Evolutionary conservation across 2,113 vertebrate genomes (phyloP).

Genomic region (Ciconia maguari): DNA sequence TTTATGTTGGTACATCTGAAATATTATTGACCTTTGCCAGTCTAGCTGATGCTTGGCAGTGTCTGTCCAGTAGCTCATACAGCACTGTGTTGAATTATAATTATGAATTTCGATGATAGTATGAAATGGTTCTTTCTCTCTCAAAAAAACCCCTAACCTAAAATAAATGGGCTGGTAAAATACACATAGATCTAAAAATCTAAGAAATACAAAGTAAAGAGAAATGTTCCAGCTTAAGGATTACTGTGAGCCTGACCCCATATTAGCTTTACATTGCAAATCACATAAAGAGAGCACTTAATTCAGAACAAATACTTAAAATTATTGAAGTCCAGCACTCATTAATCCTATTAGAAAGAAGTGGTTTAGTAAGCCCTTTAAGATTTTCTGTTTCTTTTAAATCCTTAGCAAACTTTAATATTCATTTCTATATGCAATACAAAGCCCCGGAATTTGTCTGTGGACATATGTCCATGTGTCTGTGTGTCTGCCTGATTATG

Average conservation of each 20-base stretch:
- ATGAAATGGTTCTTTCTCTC: background rate
- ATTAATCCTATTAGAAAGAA: conserved; percentile 19
- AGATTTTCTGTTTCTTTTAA: background rate
- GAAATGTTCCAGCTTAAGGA: background rate
- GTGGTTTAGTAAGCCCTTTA: background rate
- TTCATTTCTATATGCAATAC: background rate
- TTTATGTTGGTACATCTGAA: background rate
- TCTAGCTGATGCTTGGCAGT: background rate
- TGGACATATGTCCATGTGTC: background rate
- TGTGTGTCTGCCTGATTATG: background rate
- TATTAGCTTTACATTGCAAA: background rate
- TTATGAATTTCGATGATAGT: background rate
- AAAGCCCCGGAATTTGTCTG: background rate
- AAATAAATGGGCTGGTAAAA: rapidly evolving
- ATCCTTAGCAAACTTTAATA: background rate
- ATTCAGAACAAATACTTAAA: conserved; percentile 20
- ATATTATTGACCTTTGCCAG: background rate
- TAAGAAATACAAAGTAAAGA: background rate
- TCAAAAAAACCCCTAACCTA: too few relatives aligned
- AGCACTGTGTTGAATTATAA: background rate
- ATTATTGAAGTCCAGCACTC: conserved; percentile 25
- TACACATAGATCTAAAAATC: background rate
- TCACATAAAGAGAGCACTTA: background rate
- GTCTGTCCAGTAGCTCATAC: background rate
- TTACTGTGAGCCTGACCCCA: background rate